Evolutionary conservation across 2,797 vertebrate genomes (phyloP).

Genomic region (Siniperca undulata): DNA sequence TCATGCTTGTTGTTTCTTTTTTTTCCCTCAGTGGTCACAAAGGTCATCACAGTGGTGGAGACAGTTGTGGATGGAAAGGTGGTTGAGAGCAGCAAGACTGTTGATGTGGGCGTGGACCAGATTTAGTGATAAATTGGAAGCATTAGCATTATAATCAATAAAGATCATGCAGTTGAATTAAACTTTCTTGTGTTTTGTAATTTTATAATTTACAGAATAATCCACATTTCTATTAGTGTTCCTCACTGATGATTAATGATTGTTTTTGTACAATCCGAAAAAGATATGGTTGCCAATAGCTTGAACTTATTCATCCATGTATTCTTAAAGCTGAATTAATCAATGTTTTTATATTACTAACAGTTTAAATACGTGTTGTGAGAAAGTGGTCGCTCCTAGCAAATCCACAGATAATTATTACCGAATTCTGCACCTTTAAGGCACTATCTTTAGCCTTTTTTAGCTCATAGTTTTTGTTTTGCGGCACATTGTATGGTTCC

Average conservation of each 20-base stretch:
- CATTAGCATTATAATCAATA: constrained; percentile 58
- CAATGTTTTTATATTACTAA: neutral
- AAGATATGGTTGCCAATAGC: neutral
- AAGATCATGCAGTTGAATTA: constrained; percentile 68
- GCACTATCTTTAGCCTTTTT: neutral
- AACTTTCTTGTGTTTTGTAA: constrained; percentile 6
- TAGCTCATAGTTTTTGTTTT: neutral
- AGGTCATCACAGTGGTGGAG: constrained; percentile 80
- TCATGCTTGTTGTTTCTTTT: constrained; percentile 16
- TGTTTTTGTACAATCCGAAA: neutral
- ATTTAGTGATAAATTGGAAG: constrained; percentile 41
- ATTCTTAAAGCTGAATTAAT: neutral
- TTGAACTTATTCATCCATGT: neutral
- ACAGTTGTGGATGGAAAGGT: constrained; percentile 78
- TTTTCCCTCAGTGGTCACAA: constrained; percentile 74
- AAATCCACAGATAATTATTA: neutral
- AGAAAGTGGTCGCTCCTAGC: neutral
- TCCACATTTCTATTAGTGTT: neutral
- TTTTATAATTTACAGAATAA: neutral
- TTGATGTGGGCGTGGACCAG: constrained; percentile 73
- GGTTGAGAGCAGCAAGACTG: constrained; percentile 68
- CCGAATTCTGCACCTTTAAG: neutral
- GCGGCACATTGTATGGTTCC: neutral
- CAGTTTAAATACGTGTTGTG: neutral
- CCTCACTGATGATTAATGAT: neutral